Evolutionary conservation across 1,140 invertebrate species (phyloP).

Genomic region (Paraescarpia echinospica): DNA sequence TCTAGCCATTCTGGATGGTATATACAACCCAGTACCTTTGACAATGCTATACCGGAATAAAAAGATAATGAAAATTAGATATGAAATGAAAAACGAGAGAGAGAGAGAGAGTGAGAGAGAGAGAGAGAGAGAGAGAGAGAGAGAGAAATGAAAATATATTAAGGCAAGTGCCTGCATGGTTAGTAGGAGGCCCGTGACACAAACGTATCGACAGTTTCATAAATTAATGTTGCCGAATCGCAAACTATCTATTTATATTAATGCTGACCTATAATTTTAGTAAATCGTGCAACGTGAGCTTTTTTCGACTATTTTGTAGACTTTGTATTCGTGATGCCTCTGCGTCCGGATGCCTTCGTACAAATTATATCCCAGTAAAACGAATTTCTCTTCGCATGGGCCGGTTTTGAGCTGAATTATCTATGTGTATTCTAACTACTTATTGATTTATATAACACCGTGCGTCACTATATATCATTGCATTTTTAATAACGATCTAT

Average conservation of each 20-base stretch:
- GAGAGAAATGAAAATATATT: too few species aligned
- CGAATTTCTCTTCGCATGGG: neutral
- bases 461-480: neutral
- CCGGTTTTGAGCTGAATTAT: neutral
- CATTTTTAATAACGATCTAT: neutral
- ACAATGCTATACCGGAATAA: too few species aligned
- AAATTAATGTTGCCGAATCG: neutral
- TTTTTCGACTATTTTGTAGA: neutral
- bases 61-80: too few species aligned
- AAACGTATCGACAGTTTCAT: neutral
- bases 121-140: too few species aligned
- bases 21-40: too few species aligned
- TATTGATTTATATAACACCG: neutral
- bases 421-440: neutral
- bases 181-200: too few species aligned
- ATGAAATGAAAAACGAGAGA: too few species aligned
- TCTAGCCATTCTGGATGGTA: too few species aligned
- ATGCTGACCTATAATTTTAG: neutral
- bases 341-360: neutral
- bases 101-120: too few species aligned
- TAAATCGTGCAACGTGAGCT: neutral
- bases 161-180: too few species aligned
- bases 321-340: neutral
- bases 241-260: neutral
- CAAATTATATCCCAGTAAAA: neutral